These are phyloP conservation scores for Rhizoglyphus robini DNA, from an alignment of 1,140 invertebrate species.

Conservation along the genomic window DNA sequence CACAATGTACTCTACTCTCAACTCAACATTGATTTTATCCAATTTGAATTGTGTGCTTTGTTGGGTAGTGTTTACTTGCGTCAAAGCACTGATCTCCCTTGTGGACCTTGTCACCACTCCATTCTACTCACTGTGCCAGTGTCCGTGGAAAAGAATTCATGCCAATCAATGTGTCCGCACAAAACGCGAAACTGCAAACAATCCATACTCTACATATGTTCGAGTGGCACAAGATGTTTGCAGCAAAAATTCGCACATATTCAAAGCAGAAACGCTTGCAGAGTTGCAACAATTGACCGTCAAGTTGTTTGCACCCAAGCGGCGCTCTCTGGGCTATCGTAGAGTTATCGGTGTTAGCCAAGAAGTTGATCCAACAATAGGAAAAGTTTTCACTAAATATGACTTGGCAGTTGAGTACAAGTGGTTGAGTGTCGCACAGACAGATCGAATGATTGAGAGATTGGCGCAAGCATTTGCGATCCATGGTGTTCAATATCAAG, in stretches of 20 bases:
- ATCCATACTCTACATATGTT: conserved; percentile 20
- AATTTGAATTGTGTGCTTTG: too few species aligned
- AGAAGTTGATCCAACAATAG: conserved; percentile 79
- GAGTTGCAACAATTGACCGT: conserved; percentile 64
- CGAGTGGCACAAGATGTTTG: too few species aligned
- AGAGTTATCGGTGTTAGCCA: conserved; percentile 37
- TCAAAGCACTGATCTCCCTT: conserved; percentile 38
- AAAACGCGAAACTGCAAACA: neutral
- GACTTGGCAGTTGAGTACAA: conserved; percentile 55
- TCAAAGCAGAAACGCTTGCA: conserved; percentile 70
- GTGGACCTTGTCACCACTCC: conserved; percentile 81
- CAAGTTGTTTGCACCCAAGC: conserved; percentile 40
- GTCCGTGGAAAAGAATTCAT: conserved; percentile 54
- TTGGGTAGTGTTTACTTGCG: too few species aligned
- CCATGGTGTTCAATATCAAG: conserved; percentile 45
- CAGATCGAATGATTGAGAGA: conserved; percentile 51
- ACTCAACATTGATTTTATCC: too few species aligned
- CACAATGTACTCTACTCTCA: too few species aligned
- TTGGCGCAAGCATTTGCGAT: conserved; percentile 63
- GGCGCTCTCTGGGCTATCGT: conserved; percentile 11
- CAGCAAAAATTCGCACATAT: neutral
- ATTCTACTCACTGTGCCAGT: conserved; percentile 66
- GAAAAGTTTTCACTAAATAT: conserved; percentile 66
- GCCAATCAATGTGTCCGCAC: neutral
- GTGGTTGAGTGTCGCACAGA: conserved; percentile 71